phyloP scores from a whole-genome alignment of 2,797 vertebrate genomes.

The Hypotaenidia philippensis region DNA sequence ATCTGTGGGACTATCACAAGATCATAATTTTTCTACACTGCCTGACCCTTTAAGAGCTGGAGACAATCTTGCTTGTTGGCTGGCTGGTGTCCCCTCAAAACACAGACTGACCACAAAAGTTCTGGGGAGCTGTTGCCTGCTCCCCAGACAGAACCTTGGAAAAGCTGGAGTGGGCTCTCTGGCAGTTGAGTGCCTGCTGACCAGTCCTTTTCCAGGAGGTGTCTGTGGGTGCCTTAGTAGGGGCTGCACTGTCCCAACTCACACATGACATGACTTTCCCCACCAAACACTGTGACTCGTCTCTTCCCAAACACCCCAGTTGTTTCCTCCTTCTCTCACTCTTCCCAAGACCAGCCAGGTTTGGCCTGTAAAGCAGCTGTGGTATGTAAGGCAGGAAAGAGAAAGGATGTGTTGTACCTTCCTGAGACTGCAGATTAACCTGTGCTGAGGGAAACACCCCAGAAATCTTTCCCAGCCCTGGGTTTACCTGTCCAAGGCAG shows the following conservation, averaged over 20 bases:
- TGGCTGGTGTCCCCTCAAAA: background rate
- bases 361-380: background rate
- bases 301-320: background rate
- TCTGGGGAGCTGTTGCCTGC: background rate
- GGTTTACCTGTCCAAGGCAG: background rate
- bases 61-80: background rate
- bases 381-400: background rate
- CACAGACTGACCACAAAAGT: background rate
- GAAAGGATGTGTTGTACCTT: background rate
- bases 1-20: background rate
- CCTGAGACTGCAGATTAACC: background rate
- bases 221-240: accelerated
- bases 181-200: accelerated
- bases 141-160: background rate
- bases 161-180: background rate
- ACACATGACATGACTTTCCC: background rate
- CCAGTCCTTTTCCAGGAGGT: background rate
- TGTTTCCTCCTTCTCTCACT: background rate
- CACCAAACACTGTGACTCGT: background rate
- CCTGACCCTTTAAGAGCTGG: background rate
- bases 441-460: background rate
- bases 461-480: background rate
- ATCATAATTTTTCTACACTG: background rate
- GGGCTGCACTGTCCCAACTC: background rate
- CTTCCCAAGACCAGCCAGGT: background rate